Evolutionary conservation across 2,888 invertebrate genomes (phyloP).

Genomic region (Aphodius granarius): DNA sequence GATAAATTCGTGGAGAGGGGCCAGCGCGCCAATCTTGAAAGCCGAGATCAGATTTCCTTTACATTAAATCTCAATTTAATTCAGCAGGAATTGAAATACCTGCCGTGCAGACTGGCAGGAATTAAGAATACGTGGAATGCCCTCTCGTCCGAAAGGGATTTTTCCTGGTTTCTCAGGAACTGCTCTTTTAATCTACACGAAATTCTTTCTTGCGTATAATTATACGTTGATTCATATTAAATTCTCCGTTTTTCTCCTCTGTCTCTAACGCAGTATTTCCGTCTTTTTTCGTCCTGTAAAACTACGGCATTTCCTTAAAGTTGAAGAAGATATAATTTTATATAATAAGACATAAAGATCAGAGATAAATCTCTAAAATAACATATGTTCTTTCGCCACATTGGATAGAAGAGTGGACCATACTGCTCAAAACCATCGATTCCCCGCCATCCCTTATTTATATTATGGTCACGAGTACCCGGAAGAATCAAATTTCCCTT

Average conservation of each 20-base stretch:
- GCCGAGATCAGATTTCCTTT: conserved; percentile 3
- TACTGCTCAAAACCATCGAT: neutral
- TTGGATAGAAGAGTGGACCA: neutral
- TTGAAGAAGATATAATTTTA: too few species aligned
- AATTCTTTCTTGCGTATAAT: neutral
- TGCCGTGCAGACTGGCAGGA: conserved; percentile 1
- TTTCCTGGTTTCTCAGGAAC: neutral
- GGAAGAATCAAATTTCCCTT: neutral
- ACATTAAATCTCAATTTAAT: conserved; percentile 14
- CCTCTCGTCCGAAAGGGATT: neutral
- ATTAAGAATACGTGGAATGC: conserved; percentile 1
- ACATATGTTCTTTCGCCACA: too few species aligned
- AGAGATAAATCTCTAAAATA: too few species aligned
- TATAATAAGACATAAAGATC: too few species aligned
- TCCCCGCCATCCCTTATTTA: neutral
- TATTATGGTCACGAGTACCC: neutral
- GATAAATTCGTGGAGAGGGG: neutral
- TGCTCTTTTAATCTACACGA: conserved; percentile 1
- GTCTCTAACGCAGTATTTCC: too few species aligned
- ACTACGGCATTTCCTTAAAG: neutral
- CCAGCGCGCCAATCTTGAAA: neutral
- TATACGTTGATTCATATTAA: neutral
- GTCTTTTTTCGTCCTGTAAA: neutral
- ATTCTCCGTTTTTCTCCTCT: neutral
- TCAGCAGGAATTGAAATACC: conserved; percentile 12